These are phyloP conservation scores for Brassicogethes aeneus DNA, from an alignment of 2,888 invertebrate genomes.

Conservation along the genomic window DNA sequence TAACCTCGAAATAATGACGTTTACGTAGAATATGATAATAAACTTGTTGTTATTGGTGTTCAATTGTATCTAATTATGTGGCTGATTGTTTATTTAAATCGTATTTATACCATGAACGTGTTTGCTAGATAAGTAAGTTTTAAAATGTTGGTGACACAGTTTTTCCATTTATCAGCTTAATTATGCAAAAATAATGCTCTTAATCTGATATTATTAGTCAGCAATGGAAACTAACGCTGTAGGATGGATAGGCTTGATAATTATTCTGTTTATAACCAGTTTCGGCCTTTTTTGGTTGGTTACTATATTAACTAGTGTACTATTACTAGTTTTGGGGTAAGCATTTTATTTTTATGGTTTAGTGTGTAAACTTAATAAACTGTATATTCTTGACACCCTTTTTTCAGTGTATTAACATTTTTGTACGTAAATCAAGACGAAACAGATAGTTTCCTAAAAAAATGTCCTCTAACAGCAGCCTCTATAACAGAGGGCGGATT, in stretches of 20 bases:
- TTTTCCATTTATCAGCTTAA: background rate
- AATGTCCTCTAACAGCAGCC: slow-evolving; percentile 30
- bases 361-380: slow-evolving; percentile 1
- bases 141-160: slow-evolving; percentile 3
- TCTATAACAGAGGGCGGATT: slow-evolving; percentile 39
- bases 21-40: slow-evolving; percentile 9
- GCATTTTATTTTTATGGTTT: slow-evolving; percentile 13
- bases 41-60: slow-evolving; percentile 6
- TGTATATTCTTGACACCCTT: slow-evolving; percentile 6
- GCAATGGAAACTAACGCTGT: slow-evolving; percentile 27
- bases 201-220: background rate
- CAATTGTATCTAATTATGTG: slow-evolving; percentile 10
- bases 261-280: slow-evolving; percentile 36
- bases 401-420: slow-evolving; percentile 34
- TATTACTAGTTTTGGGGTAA: slow-evolving; percentile 38
- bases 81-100: slow-evolving; percentile 8
- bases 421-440: slow-evolving; percentile 38
- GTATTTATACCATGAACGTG: background rate
- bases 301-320: slow-evolving; percentile 28
- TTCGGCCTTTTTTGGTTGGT: slow-evolving; percentile 39
- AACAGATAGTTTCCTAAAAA: slow-evolving; percentile 34
- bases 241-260: slow-evolving; percentile 38
- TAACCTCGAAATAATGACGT: slow-evolving; percentile 13
- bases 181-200: background rate
- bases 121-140: slow-evolving; percentile 5